Base-by-base conservation (phyloP, 2,113 vertebrate genomes). In the Hepsetus odoe region DNA sequence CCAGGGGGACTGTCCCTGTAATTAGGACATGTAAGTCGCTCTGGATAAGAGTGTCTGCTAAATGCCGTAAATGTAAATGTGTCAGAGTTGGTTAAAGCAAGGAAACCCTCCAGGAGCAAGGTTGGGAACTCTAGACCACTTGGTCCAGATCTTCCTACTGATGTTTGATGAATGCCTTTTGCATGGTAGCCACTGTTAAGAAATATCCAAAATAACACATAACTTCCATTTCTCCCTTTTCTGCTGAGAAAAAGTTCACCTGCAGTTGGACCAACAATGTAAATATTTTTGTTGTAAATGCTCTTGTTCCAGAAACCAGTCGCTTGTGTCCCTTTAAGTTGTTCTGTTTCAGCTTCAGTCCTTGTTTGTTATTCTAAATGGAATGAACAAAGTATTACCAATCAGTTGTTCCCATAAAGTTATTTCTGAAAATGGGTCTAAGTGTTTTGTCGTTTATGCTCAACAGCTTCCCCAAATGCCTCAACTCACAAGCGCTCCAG, bases 321-420 rank as follows among this genome's bases (percentile, higher is more conserved):
- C 53, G 32, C 61, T 66, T 72, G 24, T 61, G 53, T 61, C 70
- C 62, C 69, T 82, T 73, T 77, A 74, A 67, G 62, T 77, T 67
- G 69, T 68, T 61, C 30, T n/a, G 51, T 32, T 46, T 62, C 56
- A 28, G 56, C 10, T 38, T 59, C 14, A 53, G 33, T 65, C 24
- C 26, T 11, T 22, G 61, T 35, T 35, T 20, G 32, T 64, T 64
- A n/a, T 62, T 62, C 59, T 8, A 3, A 64, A 56, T 26, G 9
- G 22, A 62, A 24, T n/a, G 51, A 65, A 65, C 61, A 12, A 38
- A 65, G 33, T 65, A 33, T 65, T 38, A 9, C 61, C 32, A 22
- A n/a, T 38, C 20, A 4, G 7, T 35, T 1, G 11, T 22, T 65
- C 0, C 5, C 16, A 72, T 42, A 59, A 73, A 59, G 12, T 24